phyloP scores from a whole-genome alignment of 2,113 vertebrate species.

The Natator depressus region DNA sequence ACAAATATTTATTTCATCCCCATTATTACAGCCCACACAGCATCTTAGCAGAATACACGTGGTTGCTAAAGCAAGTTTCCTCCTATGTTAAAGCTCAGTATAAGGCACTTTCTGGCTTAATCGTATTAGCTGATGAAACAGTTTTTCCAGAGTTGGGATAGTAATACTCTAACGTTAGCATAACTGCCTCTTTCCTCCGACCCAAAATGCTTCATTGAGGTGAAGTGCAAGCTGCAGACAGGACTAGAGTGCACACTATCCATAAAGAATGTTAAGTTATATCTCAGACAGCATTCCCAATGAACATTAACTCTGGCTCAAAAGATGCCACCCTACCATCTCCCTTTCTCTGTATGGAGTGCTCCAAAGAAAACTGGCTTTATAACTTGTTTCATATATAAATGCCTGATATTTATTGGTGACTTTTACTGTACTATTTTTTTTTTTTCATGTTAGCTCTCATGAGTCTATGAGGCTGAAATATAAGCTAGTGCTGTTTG shows the following conservation, averaged over 20 bases:
- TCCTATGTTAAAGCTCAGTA: background rate
- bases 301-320: background rate
- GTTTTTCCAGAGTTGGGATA: background rate
- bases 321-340: background rate
- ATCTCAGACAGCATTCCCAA: background rate
- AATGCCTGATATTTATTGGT: background rate
- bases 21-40: background rate
- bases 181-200: background rate
- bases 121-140: background rate
- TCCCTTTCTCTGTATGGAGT: background rate
- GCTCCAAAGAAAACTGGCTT: background rate
- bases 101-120: constrained; percentile 1
- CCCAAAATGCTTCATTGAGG: background rate
- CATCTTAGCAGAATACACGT: background rate
- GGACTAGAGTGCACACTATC: background rate
- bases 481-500: background rate
- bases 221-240: background rate
- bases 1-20: background rate
- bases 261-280: background rate
- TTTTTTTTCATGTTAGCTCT: background rate
- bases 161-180: background rate
- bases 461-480: background rate
- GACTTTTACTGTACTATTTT: background rate
- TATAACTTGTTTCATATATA: background rate
- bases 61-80: background rate